Evolutionary conservation across 1,140 invertebrate species (phyloP).

Genomic region (Scaptomyza montana): DNA sequence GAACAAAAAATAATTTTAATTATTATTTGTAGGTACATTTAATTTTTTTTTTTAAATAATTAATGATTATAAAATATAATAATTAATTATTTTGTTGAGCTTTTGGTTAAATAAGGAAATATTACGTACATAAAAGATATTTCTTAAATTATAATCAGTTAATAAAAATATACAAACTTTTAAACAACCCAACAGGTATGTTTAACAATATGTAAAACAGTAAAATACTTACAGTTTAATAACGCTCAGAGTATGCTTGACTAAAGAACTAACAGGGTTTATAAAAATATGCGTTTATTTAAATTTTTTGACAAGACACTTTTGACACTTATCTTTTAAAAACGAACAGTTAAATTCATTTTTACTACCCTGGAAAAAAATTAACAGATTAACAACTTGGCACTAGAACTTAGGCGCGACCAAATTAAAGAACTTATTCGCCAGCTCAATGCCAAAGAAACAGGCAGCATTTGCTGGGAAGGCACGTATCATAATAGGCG

Average conservation of each 20-base stretch:
- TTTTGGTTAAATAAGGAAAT: too few relatives aligned
- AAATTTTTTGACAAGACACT: conserved; percentile 17
- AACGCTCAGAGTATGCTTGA: neutral
- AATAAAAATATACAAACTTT: too few relatives aligned
- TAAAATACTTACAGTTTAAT: neutral
- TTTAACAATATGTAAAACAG: neutral
- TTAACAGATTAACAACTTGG: conserved; percentile 8
- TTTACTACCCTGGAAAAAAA: conserved; percentile 2
- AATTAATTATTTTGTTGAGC: too few relatives aligned
- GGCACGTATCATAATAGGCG: conserved; percentile 94
- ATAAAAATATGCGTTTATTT: conserved; percentile 41
- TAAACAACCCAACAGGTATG: too few relatives aligned
- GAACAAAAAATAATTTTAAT: too few relatives aligned
- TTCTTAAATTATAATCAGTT: too few relatives aligned
- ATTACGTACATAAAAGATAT: too few relatives aligned
- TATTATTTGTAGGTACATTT: too few relatives aligned
- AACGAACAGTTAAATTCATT: conserved; percentile 24
- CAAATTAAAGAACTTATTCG: conserved; percentile 67
- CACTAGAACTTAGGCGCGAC: conserved; percentile 60
- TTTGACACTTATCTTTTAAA: conserved; percentile 22
- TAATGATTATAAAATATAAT: too few relatives aligned
- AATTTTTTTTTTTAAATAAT: too few relatives aligned
- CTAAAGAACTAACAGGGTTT: neutral
- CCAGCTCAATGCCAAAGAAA: conserved; percentile 88
- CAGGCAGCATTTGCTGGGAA: conserved; percentile 97